Evolutionary conservation across 2,888 invertebrate genomes (phyloP), one percentile per base, ranked within the genome.

Genomic region (Elmis aenea): DNA sequence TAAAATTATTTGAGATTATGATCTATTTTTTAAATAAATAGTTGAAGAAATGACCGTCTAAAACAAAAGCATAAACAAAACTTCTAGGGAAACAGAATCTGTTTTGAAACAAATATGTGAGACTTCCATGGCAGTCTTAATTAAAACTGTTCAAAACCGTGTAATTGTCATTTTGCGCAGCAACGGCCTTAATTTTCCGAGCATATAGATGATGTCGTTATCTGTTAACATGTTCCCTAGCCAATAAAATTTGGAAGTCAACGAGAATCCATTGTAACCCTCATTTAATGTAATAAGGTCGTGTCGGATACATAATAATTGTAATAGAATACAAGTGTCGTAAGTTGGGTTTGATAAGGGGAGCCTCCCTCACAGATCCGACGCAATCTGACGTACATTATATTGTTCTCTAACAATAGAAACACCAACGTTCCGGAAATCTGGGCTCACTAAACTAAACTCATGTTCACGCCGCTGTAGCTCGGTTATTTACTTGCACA

Each of bases 361-460:
- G 36, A 30, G 30, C 21, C 42, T 30, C 42, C 42, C 42, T 42
- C 42, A 30, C 42, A 24, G 11, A 38, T 22, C 41, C 36, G 42
- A 37, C 42, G 37, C 42, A 42, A 42, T 42, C 38, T 42, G 38
- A 38, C 42, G 33, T 26, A 26, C 29, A 35, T 33, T 32, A 41
- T 41, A 41, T 41, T 33, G 33, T 42, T 33, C 37, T 3, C 27
- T 37, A 41, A 41, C 44, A 45, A 41, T 41, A 31, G 38, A 33
- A 42, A 33, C 43, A 38, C 26, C 40, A 33, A 38, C 41, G 44
- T 45, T 45, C 44, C 41, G 44, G 44, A 37, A 45, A 40, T 44
- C 44, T 36, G 26, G 25, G 30, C 38, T 36, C 43, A 40, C 40
- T 37, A 35, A 33, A 40, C 37, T 40, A 33, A 33, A 40, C 38